phyloP scores from a whole-genome alignment of 2,888 invertebrate species.

The Holacanthella duospinosa region DNA sequence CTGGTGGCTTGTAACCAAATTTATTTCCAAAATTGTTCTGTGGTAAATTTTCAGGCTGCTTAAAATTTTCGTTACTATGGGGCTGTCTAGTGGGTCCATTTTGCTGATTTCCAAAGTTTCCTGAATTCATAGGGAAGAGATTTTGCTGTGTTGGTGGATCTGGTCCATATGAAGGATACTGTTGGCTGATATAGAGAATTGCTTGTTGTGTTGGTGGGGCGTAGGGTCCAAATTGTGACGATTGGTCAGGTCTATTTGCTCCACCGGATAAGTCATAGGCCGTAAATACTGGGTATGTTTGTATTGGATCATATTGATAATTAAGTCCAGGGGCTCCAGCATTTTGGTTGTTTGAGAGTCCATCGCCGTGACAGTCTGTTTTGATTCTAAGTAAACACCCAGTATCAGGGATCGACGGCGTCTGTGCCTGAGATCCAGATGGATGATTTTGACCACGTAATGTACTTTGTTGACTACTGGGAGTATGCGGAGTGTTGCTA shows the following conservation, averaged over 20 bases:
- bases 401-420: background rate
- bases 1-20: background rate
- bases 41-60: background rate
- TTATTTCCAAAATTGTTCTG: background rate
- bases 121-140: background rate
- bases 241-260: background rate
- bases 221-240: no score
- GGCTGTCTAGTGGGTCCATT: conserved; percentile 3
- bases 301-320: background rate
- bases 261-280: background rate
- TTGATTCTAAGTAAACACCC: conserved; percentile 16
- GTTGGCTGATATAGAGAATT: background rate
- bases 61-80: background rate
- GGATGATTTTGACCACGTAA: conserved; percentile 3
- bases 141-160: background rate
- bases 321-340: background rate
- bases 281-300: background rate
- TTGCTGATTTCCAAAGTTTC: background rate
- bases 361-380: conserved; percentile 15
- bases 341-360: background rate
- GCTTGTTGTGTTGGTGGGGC: background rate
- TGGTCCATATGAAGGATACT: background rate
- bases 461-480: background rate
- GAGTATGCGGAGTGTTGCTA: background rate
- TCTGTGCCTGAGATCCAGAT: background rate